Percentiles rank a stretch among this genome's conserved stretches.
Conservation (phyloP, 35 echinoderm and acorn worm genomes). For the Apostichopus japonicus region DNA sequence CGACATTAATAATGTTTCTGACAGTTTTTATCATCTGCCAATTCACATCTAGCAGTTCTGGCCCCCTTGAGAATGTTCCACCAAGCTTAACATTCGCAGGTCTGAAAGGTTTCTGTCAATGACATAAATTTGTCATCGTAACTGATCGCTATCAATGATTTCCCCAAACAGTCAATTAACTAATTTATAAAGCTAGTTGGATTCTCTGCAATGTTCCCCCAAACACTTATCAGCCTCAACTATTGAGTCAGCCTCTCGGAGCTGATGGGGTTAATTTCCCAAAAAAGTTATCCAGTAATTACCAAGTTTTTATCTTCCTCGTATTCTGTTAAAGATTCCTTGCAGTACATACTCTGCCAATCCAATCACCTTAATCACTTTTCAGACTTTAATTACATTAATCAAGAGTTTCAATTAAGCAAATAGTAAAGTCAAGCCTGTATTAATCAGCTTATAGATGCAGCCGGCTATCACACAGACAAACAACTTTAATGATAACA, state of each 20-base stretch:
- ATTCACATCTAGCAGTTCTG: too few relatives aligned
- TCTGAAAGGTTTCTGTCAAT: background rate
- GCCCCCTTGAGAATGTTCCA: background rate
- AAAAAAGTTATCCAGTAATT: too few relatives aligned
- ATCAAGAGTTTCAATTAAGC: background rate
- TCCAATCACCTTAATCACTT: background rate
- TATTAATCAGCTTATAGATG: too few relatives aligned
- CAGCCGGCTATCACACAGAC: too few relatives aligned
- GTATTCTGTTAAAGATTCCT: background rate
- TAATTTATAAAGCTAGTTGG: background rate
- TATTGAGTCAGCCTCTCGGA: too few relatives aligned
- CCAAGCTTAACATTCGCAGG: background rate
- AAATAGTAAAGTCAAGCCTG: too few relatives aligned
- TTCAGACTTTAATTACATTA: constrained; percentile 3
- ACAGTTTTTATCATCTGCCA: too few relatives aligned
- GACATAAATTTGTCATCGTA: background rate
- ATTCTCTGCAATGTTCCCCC: too few relatives aligned
- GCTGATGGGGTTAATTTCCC: too few relatives aligned
- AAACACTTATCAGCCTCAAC: background rate
- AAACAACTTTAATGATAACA: too few relatives aligned
- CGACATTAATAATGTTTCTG: too few relatives aligned
- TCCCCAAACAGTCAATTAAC: background rate
- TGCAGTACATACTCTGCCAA: background rate
- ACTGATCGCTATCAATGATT: constrained; percentile 4
- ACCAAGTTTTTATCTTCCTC: background rate